phyloP scores from a whole-genome alignment of 2,888 invertebrate genomes.

The Buathra laborator region DNA sequence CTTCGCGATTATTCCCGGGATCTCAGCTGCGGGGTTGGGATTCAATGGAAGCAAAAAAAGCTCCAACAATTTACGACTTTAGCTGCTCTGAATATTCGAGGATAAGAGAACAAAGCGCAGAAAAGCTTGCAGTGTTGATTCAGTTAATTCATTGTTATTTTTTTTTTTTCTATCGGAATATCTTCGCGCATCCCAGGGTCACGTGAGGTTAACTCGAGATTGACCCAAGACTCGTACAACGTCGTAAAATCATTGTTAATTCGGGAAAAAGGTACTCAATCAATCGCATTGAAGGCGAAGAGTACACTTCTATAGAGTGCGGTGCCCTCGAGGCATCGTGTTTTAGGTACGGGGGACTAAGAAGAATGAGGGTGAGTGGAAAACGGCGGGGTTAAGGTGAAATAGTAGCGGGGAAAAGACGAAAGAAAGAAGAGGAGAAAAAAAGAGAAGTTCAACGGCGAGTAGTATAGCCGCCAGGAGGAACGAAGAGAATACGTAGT shows the following conservation, averaged over 20 bases:
- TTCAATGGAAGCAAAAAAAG: background rate
- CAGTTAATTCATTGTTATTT: background rate
- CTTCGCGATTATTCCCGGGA: background rate
- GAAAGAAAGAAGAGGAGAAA: conserved; percentile 15
- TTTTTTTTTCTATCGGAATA: background rate
- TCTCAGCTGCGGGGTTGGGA: background rate
- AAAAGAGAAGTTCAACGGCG: conserved; percentile 31
- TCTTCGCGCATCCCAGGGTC: background rate
- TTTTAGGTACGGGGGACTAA: conserved; percentile 25
- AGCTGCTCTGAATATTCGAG: background rate
- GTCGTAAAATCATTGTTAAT: conserved; percentile 42
- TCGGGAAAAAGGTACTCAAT: conserved; percentile 42
- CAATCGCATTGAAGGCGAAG: conserved; percentile 41
- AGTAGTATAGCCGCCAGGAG: conserved; percentile 45
- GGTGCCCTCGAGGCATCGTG: conserved; percentile 55
- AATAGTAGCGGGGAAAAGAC: conserved; percentile 22
- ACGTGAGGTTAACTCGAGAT: background rate
- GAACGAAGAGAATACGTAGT: conserved; percentile 54
- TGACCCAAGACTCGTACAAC: background rate
- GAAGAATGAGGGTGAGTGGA: conserved; percentile 43
- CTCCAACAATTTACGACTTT: background rate
- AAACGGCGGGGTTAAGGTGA: conserved; percentile 34
- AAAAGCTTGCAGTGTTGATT: background rate
- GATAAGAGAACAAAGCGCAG: background rate
- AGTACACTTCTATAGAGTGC: conserved; percentile 50